Evolutionary conservation across 1,140 invertebrate genomes (phyloP), one percentile per base, ranked within the genome.

Genomic region (Nomia melanderi): DNA sequence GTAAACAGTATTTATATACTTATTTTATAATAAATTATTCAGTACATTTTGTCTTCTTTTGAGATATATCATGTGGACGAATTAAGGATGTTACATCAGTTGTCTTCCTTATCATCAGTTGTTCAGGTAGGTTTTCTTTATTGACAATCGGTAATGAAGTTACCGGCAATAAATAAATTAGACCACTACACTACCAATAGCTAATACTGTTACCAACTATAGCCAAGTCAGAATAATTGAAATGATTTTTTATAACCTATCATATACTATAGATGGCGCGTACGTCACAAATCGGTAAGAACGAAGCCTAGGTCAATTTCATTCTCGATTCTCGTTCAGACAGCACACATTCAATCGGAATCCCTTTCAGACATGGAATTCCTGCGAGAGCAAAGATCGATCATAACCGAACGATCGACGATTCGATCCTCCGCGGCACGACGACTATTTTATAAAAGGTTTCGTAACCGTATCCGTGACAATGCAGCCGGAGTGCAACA

Each of bases 401-500:
- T 2, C 20, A 0, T 47, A 17, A 7, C 4, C 0, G 17, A 11
- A 3, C 27, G 23, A 11, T 44, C 8, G 12, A 23, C 14, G n/a
- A 8, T 25, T 50, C 5, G 5, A 33, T 36, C 17, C 6, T 31
- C 14, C 4, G 23, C n/a, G 23, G 9, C 0, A 33, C 14, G n/a
- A 25, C n/a, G 3, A 33, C 17, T 63, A 50, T 14, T 25, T 36
- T 23, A 27, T 41, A 47, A 8, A 33, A 50, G 11, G 1, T 50
- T 12, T 27, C 4, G 20, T 11, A 66, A 33, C 39, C 6, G 20
- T 7, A n/a, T 57, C 20, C 17, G 23, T 27, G 39, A 77, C 23
- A 57, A 77, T 73, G 39, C 29, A 39, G 54, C 71, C 74, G 53
- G 56, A 47, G 47, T 54, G 65, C 44, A 53, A 74, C 59, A 79